Percentiles rank a stretch among this genome's conserved stretches.
Evolutionary conservation across 2,797 vertebrate species (phyloP).

Genomic region (Pangasius krempfi): DNA sequence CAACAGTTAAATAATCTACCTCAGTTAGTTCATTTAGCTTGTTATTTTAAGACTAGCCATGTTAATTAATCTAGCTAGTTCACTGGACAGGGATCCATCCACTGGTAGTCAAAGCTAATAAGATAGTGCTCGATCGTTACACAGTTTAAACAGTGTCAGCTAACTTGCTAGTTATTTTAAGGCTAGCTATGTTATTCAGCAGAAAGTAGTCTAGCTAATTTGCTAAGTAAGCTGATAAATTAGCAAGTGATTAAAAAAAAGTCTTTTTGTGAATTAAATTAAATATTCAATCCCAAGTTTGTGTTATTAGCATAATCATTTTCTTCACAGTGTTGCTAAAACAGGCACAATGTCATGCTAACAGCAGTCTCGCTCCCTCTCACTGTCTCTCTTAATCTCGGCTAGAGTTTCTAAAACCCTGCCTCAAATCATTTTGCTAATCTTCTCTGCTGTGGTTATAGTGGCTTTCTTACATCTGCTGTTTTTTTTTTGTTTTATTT

Average conservation of each 20-base stretch:
- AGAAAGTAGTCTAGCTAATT: neutral
- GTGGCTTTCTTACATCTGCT: slow-evolving; percentile 31
- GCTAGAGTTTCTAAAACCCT: slow-evolving; percentile 49
- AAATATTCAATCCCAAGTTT: neutral
- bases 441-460: slow-evolving; percentile 10
- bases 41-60: neutral
- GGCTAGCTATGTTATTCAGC: neutral
- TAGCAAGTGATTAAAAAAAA: neutral
- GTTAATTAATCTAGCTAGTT: neutral
- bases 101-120: neutral
- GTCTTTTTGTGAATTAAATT: neutral
- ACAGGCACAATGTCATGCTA: neutral
- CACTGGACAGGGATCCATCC: neutral
- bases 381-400: neutral
- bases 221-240: neutral
- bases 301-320: neutral
- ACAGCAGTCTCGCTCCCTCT: neutral
- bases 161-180: neutral
- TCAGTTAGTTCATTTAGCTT: neutral
- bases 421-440: slow-evolving; percentile 33
- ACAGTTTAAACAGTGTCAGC: neutral
- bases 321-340: neutral
- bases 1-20: neutral
- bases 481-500: slow-evolving; percentile 13
- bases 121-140: neutral